A percentile compares a stretch with the other conserved stretches of the same genome.
Conservation (phyloP, 1,140 invertebrate genomes). For the Bombus soroeensis region DNA sequence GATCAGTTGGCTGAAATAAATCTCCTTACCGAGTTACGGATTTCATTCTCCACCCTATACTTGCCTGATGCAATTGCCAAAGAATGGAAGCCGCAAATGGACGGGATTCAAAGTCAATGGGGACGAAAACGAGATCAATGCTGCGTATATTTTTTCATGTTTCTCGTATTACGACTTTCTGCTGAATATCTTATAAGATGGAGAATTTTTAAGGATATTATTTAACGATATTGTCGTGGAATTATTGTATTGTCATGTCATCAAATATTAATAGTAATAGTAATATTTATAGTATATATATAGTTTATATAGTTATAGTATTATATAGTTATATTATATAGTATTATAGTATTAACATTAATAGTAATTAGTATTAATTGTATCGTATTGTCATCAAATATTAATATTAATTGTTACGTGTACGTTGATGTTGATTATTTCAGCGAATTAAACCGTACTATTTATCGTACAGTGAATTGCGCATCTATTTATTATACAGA, state of each 20-base stretch:
- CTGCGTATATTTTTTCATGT: neutral
- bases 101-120: neutral
- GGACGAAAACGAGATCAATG: neutral
- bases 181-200: neutral
- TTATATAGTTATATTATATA: too few species aligned
- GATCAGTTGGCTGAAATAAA: slow-evolving; percentile 20
- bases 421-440: neutral
- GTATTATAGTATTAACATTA: too few species aligned
- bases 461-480: too few species aligned
- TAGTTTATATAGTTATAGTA: too few species aligned
- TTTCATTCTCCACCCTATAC: neutral
- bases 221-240: neutral
- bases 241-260: too few species aligned
- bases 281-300: too few species aligned
- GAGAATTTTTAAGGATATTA: too few species aligned
- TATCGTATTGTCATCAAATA: too few species aligned
- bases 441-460: neutral
- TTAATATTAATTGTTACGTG: too few species aligned
- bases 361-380: too few species aligned
- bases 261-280: too few species aligned
- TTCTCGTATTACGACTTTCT: neutral
- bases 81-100: slow-evolving; percentile 15
- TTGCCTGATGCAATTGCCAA: neutral
- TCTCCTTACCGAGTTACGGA: neutral
- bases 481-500: too few species aligned